Evolutionary conservation across 2,797 vertebrate species (phyloP), one percentile per base, ranked within the genome.

Genomic region (Gymnoscopelus microlampas): DNA sequence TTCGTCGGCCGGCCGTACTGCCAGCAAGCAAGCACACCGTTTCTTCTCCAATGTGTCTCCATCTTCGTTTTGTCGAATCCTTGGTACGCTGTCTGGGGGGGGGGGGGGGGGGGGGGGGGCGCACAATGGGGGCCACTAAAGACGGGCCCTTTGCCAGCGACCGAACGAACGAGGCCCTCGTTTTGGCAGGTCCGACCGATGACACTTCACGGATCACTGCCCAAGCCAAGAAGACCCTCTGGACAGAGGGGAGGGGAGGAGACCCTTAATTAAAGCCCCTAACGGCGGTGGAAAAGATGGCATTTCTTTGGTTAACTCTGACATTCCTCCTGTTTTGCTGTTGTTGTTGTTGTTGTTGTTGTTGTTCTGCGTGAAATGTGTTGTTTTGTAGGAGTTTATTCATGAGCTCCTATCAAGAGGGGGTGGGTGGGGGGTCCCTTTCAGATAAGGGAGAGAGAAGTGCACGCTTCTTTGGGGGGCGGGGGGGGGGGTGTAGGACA

Each of bases 131-230:
- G 73, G 19, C 58, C 5, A 77, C 78, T 84, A 68, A 35, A 61
- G 73, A 69, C 70, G 61, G 74, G n/a, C n/a, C 74, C 66, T 66
- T 70, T 26, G 69, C 73, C 65, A 29, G 29, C 58, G 44, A 74
- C 72, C n/a, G n/a, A n/a, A n/a, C n/a, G n/a, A 48, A 71, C 78
- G 71, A 32, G 68, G 76, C 70, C 65, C 70, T 71, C 76, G 72
- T 88, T 19, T 91, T 89, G 91, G 84, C 80, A 83, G 82, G 84
- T 85, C 89, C 82, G 80, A 44, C 89, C 82, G 80, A 44, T 80
- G 67, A 78, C 85, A 85, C 84, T 89, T 90, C 79, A 86, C 49
- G 86, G 83, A 90, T 92, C 85, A 80, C 64, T 39, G 73, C 77
- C 70, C 74, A 48, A 85, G 86, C 88, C 79, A 85, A 85, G 72